These are phyloP conservation scores for Bolinopsis microptera DNA, from an alignment of 37 sponge, comb jelly and placozoan species.

Conservation along the genomic window DNA sequence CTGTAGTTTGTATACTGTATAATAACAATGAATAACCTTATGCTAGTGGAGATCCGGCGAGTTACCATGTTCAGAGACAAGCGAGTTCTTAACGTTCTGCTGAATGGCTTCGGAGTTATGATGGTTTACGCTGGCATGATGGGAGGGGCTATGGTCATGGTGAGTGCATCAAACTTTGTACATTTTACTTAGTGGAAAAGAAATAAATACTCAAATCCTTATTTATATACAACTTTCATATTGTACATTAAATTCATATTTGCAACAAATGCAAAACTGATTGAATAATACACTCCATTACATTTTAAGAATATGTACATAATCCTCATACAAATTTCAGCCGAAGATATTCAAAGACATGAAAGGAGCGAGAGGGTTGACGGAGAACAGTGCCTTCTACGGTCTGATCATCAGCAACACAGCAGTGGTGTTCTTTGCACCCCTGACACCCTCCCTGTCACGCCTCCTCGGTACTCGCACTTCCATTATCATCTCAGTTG, in stretches of 20 bases:
- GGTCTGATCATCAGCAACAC: constrained; percentile 49
- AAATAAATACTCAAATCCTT: no score
- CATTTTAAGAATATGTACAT: no score
- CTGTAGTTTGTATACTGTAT: no score
- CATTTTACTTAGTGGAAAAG: no score
- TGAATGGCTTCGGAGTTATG: constrained; percentile 56
- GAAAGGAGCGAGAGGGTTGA: constrained; percentile 7
- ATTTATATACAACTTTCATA: no score
- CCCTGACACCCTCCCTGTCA: constrained; percentile 31
- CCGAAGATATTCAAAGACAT: constrained; percentile 62
- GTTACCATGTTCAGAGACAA: neutral
- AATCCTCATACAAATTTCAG: no score
- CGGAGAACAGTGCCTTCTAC: constrained; percentile 34
- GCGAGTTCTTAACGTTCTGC: constrained; percentile 20
- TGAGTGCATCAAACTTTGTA: no score
- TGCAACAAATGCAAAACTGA: no score
- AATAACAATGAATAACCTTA: neutral
- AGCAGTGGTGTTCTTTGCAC: constrained; percentile 1
- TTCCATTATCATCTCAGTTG: neutral
- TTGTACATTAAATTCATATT: no score
- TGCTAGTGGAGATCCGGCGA: neutral
- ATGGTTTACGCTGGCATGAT: constrained; percentile 16
- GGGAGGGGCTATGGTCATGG: constrained; percentile 54
- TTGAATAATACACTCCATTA: no score
- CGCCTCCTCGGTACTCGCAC: constrained; percentile 12